Percentiles rank a stretch among this genome's conserved stretches.
phyloP scores from a whole-genome alignment of 2,797 vertebrate species.

The Pangasius macronema region DNA sequence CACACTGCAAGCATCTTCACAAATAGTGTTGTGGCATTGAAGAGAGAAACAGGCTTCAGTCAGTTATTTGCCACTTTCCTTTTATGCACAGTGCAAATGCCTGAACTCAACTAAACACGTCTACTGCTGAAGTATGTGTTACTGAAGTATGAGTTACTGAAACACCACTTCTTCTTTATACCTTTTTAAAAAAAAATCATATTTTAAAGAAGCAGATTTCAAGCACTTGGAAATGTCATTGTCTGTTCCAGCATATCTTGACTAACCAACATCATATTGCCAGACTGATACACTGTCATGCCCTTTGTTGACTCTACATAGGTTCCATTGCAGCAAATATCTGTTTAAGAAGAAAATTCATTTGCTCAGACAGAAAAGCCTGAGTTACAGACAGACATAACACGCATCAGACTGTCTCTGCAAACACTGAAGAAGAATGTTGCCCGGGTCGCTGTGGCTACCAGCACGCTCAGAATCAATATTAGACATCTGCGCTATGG shows the following conservation, averaged over 20 bases:
- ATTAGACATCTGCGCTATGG: conserved; percentile 29
- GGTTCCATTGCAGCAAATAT: neutral
- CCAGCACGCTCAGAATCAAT: conserved; percentile 35
- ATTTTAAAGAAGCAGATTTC: neutral
- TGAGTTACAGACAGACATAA: conserved; percentile 31
- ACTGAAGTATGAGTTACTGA: neutral
- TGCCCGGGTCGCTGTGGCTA: conserved; percentile 36
- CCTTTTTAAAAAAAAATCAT: neutral
- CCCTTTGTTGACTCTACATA: neutral
- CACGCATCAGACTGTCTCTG: conserved; percentile 22
- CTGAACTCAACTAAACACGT: neutral
- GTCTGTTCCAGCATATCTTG: neutral
- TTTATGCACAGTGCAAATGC: neutral
- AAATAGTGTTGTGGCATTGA: conserved; percentile 2
- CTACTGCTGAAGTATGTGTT: no score
- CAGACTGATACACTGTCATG: neutral
- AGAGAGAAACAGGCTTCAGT: neutral
- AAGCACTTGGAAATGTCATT: neutral
- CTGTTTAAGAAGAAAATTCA: conserved; percentile 1
- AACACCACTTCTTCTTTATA: neutral
- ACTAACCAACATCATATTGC: neutral
- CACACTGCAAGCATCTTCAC: neutral
- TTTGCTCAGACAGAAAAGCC: conserved; percentile 17
- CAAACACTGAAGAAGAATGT: conserved; percentile 38
- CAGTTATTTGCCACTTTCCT: conserved; percentile 18